A percentile compares a stretch with the other conserved stretches of the same genome.
Evolutionary conservation across 2,797 vertebrate species (phyloP).

Genomic region (Centroberyx gerrardi): DNA sequence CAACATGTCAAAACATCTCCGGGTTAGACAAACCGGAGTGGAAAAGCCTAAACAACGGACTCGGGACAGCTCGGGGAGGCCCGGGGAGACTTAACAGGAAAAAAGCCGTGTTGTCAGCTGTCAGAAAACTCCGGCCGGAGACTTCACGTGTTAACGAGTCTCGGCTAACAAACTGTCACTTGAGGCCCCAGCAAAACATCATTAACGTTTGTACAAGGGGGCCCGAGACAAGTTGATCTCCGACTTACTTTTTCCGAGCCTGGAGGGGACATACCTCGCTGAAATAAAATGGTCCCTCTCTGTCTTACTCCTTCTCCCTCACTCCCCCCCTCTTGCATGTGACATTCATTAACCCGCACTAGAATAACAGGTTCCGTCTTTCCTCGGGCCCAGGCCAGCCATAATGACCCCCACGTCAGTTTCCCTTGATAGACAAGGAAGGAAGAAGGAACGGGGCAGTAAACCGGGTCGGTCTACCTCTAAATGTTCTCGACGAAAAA

Average conservation of each 20-base stretch:
- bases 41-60: constrained; percentile 54
- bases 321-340: constrained; percentile 48
- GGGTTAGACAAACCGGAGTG: constrained; percentile 50
- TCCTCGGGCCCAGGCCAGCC: constrained; percentile 48
- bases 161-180: constrained; percentile 75
- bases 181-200: constrained; percentile 63
- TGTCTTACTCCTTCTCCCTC: constrained; percentile 39
- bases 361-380: constrained; percentile 67
- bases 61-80: constrained; percentile 43
- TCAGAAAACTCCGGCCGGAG: constrained; percentile 53
- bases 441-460: constrained; percentile 16
- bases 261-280: constrained; percentile 62
- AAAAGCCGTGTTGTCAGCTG: constrained; percentile 70
- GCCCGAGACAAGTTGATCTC: constrained; percentile 56
- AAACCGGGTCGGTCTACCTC: constrained; percentile 13
- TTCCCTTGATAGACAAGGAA: constrained; percentile 45
- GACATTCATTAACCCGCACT: constrained; percentile 76
- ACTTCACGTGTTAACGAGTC: constrained; percentile 60
- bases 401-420: constrained; percentile 56
- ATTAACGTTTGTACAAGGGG: constrained; percentile 70
- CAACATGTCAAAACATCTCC: constrained; percentile 70
- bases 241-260: constrained; percentile 61
- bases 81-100: constrained; percentile 35
- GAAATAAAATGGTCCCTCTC: constrained; percentile 62
- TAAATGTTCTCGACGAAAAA: constrained; percentile 37